These are phyloP conservation scores for Triplophysa dalaica DNA, from an alignment of 2,113 vertebrate species.

Conservation along the genomic window DNA sequence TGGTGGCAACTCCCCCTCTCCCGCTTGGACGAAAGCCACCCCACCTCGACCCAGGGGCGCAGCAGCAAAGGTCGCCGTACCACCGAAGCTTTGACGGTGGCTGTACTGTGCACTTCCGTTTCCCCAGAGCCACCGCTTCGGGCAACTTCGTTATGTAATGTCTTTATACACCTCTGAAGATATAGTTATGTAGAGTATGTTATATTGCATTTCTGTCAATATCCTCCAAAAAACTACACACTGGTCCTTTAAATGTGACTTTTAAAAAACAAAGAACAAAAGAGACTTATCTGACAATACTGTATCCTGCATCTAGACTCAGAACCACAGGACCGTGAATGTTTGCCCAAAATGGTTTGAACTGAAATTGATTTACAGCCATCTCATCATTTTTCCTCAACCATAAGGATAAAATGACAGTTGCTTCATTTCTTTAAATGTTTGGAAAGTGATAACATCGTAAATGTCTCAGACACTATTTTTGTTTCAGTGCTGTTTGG, in stretches of 20 bases:
- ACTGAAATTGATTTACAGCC: constrained; percentile 6
- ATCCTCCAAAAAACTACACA: neutral
- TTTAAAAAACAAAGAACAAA: neutral
- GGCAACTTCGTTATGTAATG: too few relatives aligned
- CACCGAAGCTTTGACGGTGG: too few relatives aligned
- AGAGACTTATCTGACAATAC: neutral
- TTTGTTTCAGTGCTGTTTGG: constrained; percentile 12
- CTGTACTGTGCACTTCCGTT: too few relatives aligned
- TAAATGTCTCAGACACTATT: constrained; percentile 30
- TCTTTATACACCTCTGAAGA: too few relatives aligned
- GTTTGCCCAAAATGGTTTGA: constrained; percentile 3
- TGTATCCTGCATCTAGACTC: neutral
- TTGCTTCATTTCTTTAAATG: neutral
- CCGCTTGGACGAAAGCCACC: too few relatives aligned
- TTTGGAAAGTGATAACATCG: constrained; percentile 28
- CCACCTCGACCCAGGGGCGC: too few relatives aligned
- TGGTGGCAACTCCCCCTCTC: too few relatives aligned
- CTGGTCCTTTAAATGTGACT: too few relatives aligned
- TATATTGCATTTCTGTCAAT: too few relatives aligned
- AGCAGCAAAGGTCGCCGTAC: too few relatives aligned
- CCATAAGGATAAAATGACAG: neutral
- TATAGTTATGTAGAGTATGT: too few relatives aligned
- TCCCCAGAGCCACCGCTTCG: too few relatives aligned
- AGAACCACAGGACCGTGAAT: constrained; percentile 8
- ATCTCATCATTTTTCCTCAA: neutral